Evolutionary conservation across 2,113 vertebrate species (phyloP), one percentile per base, ranked within the genome.

Genomic region (Macroglossus sobrinus): DNA sequence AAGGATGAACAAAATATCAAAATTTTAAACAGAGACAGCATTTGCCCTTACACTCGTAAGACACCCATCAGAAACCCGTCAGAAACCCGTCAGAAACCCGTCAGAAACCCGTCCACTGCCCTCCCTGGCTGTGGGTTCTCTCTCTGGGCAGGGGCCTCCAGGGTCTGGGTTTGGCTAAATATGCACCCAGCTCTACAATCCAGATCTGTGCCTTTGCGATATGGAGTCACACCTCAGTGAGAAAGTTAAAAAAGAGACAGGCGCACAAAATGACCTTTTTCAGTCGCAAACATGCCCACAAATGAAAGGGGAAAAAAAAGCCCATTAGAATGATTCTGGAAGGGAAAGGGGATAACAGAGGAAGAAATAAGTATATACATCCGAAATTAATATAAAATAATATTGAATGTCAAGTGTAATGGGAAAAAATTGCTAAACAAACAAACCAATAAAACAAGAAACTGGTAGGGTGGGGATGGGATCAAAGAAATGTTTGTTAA

Each of bases 181-280:
- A n/a, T 3, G 12, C 33, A 14, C 1, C 22, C 24, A 0, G 35
- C 45, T 15, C 6, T 5, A 5, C 30, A 33, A 35, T 4, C 22
- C 0, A 9, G 61, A 26, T 21, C 4, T 35, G 45, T 33, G 11
- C 21, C 6, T 71, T 15, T 35, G 76, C 19, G 47, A 35, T 4
- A 11, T 1, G 38, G 19, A 59, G 24, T 33, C 40, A 8, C 45
- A 69, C n/a, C 12, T 22, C 89, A 47, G 0, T 14, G 18, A 85
- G 74, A 28, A 74, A 71, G 59, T 33, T 47, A 45, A 28, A 40
- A 71, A 89, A 86, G 45, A 89, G 64, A 78, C 40, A 47, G 61
- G 40, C 7, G 45, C 22, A 47, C 35, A 40, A 64, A 72, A 76
- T 47, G 33, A 30, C 63, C 33, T 18, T 26, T 57, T 38, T 59